phyloP scores from a whole-genome alignment of 2,113 vertebrate genomes.

The Zosterops japonicus region DNA sequence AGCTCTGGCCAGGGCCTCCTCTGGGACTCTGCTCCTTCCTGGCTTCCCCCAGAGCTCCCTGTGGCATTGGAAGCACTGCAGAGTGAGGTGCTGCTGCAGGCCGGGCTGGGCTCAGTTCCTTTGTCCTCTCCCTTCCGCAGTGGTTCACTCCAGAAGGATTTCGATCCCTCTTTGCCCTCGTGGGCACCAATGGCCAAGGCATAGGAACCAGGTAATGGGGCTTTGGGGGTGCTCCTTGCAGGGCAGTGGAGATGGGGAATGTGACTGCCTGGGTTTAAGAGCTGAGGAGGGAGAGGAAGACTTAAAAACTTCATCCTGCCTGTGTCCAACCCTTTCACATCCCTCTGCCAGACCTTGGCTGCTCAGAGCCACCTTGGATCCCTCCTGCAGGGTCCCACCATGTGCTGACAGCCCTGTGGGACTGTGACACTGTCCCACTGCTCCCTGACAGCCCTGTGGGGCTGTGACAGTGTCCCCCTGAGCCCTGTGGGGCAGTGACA shows the following conservation, averaged over 20 bases:
- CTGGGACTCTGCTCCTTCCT: background rate
- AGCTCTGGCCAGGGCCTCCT: background rate
- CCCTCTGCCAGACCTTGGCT: background rate
- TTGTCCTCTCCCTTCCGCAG: constrained; percentile 71
- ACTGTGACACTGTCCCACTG: background rate
- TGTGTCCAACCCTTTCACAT: background rate
- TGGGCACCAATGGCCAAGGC: constrained; percentile 97
- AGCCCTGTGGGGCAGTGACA: background rate
- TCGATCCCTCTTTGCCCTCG: constrained; percentile 91
- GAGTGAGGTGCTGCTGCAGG: background rate
- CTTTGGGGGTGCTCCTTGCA: background rate
- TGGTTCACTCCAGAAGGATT: constrained; percentile 97
- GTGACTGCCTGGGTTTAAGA: background rate
- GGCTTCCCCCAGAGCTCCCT: background rate
- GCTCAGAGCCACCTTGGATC: background rate
- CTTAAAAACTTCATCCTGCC: background rate
- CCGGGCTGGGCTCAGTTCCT: background rate
- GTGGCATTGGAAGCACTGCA: background rate
- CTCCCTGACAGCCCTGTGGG: no score
- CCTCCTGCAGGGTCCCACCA: accelerated
- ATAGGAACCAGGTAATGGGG: constrained; percentile 90
- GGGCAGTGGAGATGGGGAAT: background rate
- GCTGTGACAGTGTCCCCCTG: no score
- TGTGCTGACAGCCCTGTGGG: background rate
- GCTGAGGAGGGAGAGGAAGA: background rate